A percentile compares a stretch with the other conserved stretches of the same genome.
Conservation (phyloP, 2,113 vertebrate genomes). For the Corythaixoides concolor region DNA sequence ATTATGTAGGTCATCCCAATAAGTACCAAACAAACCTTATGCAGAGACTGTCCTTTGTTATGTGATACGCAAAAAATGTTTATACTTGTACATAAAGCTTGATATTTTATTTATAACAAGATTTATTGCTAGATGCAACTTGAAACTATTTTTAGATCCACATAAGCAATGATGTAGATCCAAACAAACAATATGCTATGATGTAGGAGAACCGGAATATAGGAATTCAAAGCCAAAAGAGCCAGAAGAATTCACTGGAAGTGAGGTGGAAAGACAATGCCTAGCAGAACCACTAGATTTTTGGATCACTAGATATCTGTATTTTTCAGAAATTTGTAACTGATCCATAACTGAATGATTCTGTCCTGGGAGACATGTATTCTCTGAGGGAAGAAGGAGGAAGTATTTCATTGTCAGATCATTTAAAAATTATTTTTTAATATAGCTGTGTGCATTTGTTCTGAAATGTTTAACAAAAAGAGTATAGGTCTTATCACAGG, state of each 20-base stretch:
- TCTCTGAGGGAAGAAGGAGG: neutral
- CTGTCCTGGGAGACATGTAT: neutral
- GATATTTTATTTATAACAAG: neutral
- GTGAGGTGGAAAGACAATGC: neutral
- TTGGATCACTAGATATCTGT: neutral
- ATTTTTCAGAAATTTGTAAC: neutral
- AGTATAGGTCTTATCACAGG: neutral
- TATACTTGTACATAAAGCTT: neutral
- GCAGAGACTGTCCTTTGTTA: neutral
- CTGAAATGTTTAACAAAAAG: neutral
- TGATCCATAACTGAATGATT: neutral
- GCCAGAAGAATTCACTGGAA: neutral
- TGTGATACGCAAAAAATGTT: neutral
- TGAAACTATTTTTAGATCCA: neutral
- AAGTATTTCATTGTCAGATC: neutral
- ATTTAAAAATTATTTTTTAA: neutral
- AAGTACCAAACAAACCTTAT: neutral
- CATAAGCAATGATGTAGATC: neutral
- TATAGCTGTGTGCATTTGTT: neutral
- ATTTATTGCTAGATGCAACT: neutral
- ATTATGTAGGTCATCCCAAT: neutral
- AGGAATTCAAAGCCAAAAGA: neutral
- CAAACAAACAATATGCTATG: neutral
- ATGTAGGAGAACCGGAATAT: neutral
- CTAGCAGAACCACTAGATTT: neutral